These are phyloP conservation scores for Dendronephthya gigantea DNA, from an alignment of 64 coral and sea anemone genomes.

Conservation along the genomic window DNA sequence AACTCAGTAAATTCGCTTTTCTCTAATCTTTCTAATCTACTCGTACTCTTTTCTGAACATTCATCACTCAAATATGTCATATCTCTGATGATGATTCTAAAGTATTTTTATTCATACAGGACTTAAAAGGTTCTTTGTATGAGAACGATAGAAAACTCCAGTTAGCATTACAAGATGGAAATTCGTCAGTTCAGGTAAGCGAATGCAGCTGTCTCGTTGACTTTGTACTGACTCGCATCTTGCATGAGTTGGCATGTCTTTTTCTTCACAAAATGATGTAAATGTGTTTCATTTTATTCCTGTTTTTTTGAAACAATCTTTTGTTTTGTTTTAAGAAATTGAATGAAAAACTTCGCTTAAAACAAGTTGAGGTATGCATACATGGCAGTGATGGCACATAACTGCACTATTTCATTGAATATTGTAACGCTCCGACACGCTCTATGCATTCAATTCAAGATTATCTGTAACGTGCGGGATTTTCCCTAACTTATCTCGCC, in stretches of 20 bases:
- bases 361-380: background rate
- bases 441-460: too few relatives aligned
- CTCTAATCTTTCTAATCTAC: background rate
- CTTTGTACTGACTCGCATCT: too few relatives aligned
- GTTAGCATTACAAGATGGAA: background rate
- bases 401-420: too few relatives aligned
- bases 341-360: background rate
- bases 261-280: background rate
- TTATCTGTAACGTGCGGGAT: too few relatives aligned
- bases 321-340: background rate
- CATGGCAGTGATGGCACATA: too few relatives aligned
- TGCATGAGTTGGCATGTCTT: too few relatives aligned
- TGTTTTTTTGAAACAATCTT: background rate
- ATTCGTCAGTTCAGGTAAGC: background rate
- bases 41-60: too few relatives aligned
- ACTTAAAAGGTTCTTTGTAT: background rate
- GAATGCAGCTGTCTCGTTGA: too few relatives aligned
- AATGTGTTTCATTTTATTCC: background rate
- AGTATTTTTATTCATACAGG: background rate
- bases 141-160: background rate
- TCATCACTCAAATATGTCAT: background rate
- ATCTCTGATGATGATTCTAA: background rate
- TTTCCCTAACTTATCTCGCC: too few relatives aligned
- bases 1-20: too few relatives aligned
- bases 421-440: too few relatives aligned